Evolutionary conservation across 2,888 invertebrate genomes (phyloP).

Genomic region (Eupithecia inturbata): DNA sequence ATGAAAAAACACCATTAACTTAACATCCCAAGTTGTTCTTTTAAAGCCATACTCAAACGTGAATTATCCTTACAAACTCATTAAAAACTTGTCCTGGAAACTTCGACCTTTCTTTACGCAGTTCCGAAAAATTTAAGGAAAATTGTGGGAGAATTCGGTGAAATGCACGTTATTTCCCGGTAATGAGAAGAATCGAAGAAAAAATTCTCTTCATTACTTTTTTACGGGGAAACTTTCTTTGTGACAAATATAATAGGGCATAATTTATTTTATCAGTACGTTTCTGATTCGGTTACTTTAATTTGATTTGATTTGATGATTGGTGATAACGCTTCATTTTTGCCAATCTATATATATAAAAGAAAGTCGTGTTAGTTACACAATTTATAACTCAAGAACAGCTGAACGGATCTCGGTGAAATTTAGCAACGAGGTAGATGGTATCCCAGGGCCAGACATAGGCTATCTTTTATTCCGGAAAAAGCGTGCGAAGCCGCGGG

Average conservation of each 20-base stretch:
- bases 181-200: constrained; percentile 15
- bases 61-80: constrained; percentile 30
- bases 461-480: too few species aligned
- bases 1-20: constrained; percentile 9
- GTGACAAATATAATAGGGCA: background rate
- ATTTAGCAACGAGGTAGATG: too few species aligned
- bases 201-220: constrained; percentile 7
- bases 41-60: constrained; percentile 20
- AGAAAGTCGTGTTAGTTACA: too few species aligned
- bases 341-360: too few species aligned
- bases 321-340: background rate
- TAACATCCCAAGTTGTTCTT: constrained; percentile 14
- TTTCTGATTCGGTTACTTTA: background rate
- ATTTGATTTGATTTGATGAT: too few species aligned
- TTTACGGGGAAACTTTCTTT: background rate
- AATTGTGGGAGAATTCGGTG: background rate
- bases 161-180: constrained; percentile 2
- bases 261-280: background rate
- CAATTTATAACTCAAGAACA: too few species aligned
- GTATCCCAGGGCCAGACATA: too few species aligned
- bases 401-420: too few species aligned
- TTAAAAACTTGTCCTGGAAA: constrained; percentile 34
- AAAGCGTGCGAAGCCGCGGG: too few species aligned
- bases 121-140: constrained; percentile 18
- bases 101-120: constrained; percentile 27